Evolutionary conservation across 2,797 vertebrate genomes (phyloP), one percentile per base, ranked within the genome.

Genomic region (Pelochelys cantorii): DNA sequence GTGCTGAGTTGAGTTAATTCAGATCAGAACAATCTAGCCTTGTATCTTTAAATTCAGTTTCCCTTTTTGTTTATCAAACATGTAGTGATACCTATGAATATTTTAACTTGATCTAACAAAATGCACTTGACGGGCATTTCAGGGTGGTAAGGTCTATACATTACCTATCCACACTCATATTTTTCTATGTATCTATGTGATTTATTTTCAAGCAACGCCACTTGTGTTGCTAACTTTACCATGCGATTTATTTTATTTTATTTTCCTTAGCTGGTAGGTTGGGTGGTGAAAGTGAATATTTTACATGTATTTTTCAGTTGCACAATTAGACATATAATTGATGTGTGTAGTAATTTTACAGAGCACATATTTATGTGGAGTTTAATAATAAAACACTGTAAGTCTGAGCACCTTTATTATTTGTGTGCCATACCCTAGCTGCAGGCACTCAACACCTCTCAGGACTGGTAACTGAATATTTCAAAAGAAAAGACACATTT

Each of bases 401-500:
- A 74, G 55, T 65, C n/a, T 75, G 71, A 93, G 84, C 93, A 90
- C 83, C 18, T 83, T 79, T 42, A 56, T 17, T 8, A 85, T 11
- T 5, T 85, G 15, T 83, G 71, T 42, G 71, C 71, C n/a, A 85
- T 8, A 84, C 85, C 23, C 90, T 84, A 78, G 25, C 83, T 88
- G 59, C 60, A 94, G 53, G 53, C 55, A 34, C 54, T 56, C 60
- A 93, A 11, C 2, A 9, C 1, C 57, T 83, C 86, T 95, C 88
- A 88, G 80, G 57, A 93, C 65, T 55, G 78, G 48, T 90, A 34
- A 71, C 89, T 55, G 88, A 96, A 84, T 86, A 92, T 93, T 94
- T 85, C 77, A 48, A 83, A 93, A 96, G 96, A 80, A 93, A 95
- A 93, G 83, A 62, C 89, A 93, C 20, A 42, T 96, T 96, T 97